Base-by-base conservation (phyloP, 2,888 invertebrate genomes). In the Endotricha flammealis region DNA sequence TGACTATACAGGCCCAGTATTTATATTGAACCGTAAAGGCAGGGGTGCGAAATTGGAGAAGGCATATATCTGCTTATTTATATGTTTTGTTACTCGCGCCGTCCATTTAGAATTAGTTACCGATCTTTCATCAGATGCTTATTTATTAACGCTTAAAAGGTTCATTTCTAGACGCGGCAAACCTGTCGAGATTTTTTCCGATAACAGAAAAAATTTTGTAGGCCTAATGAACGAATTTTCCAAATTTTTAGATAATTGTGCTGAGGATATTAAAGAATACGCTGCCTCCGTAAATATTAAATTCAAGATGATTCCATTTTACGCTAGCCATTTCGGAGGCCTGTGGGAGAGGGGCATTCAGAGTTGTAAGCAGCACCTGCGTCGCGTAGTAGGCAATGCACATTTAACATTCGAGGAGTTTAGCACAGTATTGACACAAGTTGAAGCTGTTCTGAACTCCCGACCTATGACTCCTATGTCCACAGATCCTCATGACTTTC, bases 1-100 rank as follows among this genome's bases (percentile, higher is more conserved):
- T 2, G 50, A 52, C 9, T 50, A 50, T 22, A 47, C 47, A 0
- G 53, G 53, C 0, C 53, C 52, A n/a, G 38, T 52, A 8, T 16
- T 41, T 11, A 39, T 42, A 11, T 14, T 44, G 1, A 46, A 48
- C 28, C 25, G 35, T 0, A 32, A 36, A 16, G 39, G 41, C 1
- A 20, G 44, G 12, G 36, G 33, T 8, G 11, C 22, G 5, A 41
- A 6, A 28, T 41, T 10, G 29, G 32, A 22, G 2, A 36, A n/a
- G n/a, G n/a, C n/a, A n/a, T n/a, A n/a, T n/a, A n/a, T n/a, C n/a
- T n/a, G n/a, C n/a, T n/a, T n/a, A 12, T 40, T 40, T 25, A 16
- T 40, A 3, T 40, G 40, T 29, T 32, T 40, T 11, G 12, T 9
- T 1, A 33, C 32, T 7, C 16, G 22, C 1, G 36, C 36, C 2